Conservation (phyloP, 2,797 vertebrate species). For the Tangara arthus region DNA sequence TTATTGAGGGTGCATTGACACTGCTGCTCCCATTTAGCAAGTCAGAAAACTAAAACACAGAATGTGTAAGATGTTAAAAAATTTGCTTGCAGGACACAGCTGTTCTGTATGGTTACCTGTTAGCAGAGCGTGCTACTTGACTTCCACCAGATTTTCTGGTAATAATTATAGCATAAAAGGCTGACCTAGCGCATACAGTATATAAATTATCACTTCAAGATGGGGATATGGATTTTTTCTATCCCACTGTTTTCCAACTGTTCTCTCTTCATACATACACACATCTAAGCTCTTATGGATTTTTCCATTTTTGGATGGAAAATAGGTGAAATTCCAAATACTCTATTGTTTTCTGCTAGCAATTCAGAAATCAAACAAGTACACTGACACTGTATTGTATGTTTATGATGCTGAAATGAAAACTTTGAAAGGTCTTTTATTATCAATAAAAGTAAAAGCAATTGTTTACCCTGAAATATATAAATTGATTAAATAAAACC, state of each 20-base stretch:
- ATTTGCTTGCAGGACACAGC: neutral
- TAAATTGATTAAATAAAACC: neutral
- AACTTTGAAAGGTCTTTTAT: neutral
- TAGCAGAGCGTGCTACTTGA: neutral
- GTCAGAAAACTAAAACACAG: neutral
- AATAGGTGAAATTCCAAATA: neutral
- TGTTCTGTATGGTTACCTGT: neutral
- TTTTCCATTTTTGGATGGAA: neutral
- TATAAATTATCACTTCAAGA: neutral
- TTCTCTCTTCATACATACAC: neutral
- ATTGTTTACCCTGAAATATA: neutral
- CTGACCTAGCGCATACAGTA: neutral
- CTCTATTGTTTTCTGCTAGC: neutral
- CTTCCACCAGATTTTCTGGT: conserved; percentile 8
- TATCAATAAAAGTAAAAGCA: neutral
- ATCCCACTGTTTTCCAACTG: neutral
- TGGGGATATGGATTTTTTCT: neutral
- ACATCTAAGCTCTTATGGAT: neutral
- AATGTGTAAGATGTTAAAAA: neutral
- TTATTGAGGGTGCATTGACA: neutral
- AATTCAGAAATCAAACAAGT: neutral
- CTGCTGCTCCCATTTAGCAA: neutral
- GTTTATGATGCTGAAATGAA: neutral
- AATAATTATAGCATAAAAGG: neutral
- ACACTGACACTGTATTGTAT: neutral